Percentiles rank a stretch among this genome's conserved stretches.
Conservation (phyloP, 2,888 invertebrate species). For the Sceliomorpha sp. region DNA sequence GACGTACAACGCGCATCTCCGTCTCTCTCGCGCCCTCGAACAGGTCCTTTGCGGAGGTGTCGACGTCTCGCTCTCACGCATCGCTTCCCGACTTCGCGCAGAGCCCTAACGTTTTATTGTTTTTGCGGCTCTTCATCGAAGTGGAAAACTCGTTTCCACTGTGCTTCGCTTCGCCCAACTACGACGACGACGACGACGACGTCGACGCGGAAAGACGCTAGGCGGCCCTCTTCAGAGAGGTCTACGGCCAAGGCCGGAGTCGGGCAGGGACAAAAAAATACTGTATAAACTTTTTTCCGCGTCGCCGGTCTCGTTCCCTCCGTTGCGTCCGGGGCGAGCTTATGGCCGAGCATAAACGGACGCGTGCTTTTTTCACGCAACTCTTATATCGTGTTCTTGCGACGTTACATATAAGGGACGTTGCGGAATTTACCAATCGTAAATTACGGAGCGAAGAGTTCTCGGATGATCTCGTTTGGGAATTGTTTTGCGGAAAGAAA, state of each 20-base stretch:
- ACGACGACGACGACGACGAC: no score
- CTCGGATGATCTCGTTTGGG: no score
- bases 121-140: constrained; percentile 60
- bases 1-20: constrained; percentile 6
- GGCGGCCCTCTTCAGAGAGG: constrained; percentile 31
- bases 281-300: constrained; percentile 33
- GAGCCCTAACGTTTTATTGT: constrained; percentile 50
- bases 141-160: constrained; percentile 63
- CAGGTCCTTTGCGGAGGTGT: constrained; percentile 13
- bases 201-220: constrained; percentile 32
- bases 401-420: constrained; percentile 16
- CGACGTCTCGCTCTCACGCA: constrained; percentile 22
- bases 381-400: constrained; percentile 15
- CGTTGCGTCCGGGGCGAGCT: constrained; percentile 14
- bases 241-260: constrained; percentile 38
- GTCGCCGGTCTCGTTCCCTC: not conserved
- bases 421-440: constrained; percentile 10
- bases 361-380: constrained; percentile 26
- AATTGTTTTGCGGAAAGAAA: no score
- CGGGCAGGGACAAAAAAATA: constrained; percentile 39
- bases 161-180: constrained; percentile 32
- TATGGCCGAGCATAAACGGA: constrained; percentile 31
- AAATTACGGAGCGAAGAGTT: not conserved
- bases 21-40: constrained; percentile 22
- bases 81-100: no score